Base-by-base conservation (phyloP, 2,113 vertebrate genomes). In the Psophia crepitans region DNA sequence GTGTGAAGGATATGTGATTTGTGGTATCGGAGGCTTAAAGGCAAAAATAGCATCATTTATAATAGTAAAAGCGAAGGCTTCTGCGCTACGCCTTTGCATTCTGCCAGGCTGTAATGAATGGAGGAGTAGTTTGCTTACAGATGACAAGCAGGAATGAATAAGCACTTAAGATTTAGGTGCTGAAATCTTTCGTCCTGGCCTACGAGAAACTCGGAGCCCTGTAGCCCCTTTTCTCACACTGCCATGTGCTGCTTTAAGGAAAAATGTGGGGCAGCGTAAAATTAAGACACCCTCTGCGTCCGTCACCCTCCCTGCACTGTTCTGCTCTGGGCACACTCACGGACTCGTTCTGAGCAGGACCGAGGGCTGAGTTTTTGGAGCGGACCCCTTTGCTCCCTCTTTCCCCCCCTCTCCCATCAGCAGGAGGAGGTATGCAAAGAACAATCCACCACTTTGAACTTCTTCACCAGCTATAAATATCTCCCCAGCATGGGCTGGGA, bases 61-160 rank as follows among this genome's bases (percentile, higher is more conserved):
- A 82, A 95, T 93, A 92, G 92, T 90, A 93, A 75, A 91, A 86
- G 56, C 0, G 7, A 94, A 84, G 90, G 87, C 71, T 95, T 70
- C 79, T 84, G 90, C 3, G 3, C 39, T 48, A 70, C 51, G 77
- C 89, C 89, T 92, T 96, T 95, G 89, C 91, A 53, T 88, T 51
- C 90, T 93, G 84, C 86, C 92, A 84, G 73, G 14, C 80, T 46
- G 26, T 30, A 79, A 43, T 90, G 92, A 94, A 93, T 97, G 95
- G 86, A 90, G 86, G 92, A 89, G 90, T 92, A 93, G 86, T 90
- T 95, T 92, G 87, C 90, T 95, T 92, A 79, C 88, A 66, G 75
- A 77, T 94, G 87, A 91, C 75, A 61, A 46, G 78, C n/a, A 23
- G 70, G 44, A 61, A 83, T 97, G 92, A 96, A 69, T 88, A 96